Evolutionary conservation across 2,113 vertebrate genomes (phyloP).

Genomic region (Ondatra zibethicus): DNA sequence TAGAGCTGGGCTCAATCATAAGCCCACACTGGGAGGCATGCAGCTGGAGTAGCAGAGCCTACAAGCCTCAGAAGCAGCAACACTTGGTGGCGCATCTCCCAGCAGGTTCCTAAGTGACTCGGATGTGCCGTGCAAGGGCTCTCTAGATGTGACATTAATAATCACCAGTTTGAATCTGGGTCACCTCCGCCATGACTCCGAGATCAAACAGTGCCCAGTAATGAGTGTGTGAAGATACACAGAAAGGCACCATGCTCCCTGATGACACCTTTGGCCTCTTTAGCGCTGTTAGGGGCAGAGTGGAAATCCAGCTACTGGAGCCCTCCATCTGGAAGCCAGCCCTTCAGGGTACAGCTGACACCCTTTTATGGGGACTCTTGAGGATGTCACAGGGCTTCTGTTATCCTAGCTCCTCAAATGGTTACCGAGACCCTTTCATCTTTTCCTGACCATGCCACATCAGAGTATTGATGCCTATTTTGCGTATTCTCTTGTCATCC

Average conservation of each 20-base stretch:
- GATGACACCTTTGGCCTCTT: slow-evolving; percentile 69
- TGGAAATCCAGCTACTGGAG: background rate
- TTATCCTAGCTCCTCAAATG: background rate
- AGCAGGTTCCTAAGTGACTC: background rate
- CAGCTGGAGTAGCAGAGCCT: background rate
- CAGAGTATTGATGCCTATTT: background rate
- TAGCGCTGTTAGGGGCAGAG: background rate
- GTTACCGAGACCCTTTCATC: background rate
- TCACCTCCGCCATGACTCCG: slow-evolving; percentile 66
- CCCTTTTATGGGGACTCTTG: slow-evolving; percentile 23
- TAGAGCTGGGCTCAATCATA: background rate
- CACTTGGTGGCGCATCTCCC: background rate
- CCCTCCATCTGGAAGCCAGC: background rate
- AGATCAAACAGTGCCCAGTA: slow-evolving; percentile 74
- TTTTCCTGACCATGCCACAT: background rate
- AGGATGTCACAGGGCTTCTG: background rate
- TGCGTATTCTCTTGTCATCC: background rate
- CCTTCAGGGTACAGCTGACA: background rate
- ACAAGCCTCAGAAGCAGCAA: background rate
- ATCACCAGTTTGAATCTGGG: slow-evolving; percentile 79
- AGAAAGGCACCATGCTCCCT: slow-evolving; percentile 43
- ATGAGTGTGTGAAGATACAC: slow-evolving; percentile 71
- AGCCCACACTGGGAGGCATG: background rate
- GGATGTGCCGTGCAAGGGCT: slow-evolving; percentile 6
- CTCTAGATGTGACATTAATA: slow-evolving; percentile 61